A percentile compares a stretch with the other conserved stretches of the same genome.
Evolutionary conservation across 2,888 invertebrate species (phyloP).

Genomic region (Carpatolechia fugitivella): DNA sequence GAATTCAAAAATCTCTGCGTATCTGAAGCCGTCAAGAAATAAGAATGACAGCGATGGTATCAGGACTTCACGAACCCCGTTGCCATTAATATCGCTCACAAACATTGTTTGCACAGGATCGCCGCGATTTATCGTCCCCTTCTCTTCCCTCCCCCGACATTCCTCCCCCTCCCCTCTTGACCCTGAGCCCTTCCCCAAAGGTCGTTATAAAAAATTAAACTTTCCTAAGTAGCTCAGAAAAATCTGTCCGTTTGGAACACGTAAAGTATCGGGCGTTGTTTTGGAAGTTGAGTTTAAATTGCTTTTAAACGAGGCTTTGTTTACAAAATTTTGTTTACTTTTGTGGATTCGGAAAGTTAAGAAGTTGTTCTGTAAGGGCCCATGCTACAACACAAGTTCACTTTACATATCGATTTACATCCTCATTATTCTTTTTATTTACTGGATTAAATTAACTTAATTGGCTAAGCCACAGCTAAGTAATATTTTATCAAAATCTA

Average conservation of each 20-base stretch:
- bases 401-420: too few relatives aligned
- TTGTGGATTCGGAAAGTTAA: not conserved
- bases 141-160: constrained; percentile 9
- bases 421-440: too few relatives aligned
- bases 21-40: constrained; percentile 53
- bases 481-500: too few relatives aligned
- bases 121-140: constrained; percentile 57
- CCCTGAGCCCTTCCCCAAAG: constrained; percentile 16
- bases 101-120: constrained; percentile 69
- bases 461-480: too few relatives aligned
- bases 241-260: not conserved
- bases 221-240: constrained; percentile 10
- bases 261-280: not conserved
- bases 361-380: not conserved
- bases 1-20: constrained; percentile 31
- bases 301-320: not conserved
- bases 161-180: constrained; percentile 20
- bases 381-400: not conserved
- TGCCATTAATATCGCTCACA: constrained; percentile 69
- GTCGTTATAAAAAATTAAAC: constrained; percentile 13
- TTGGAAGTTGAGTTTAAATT: not conserved
- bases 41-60: constrained; percentile 59
- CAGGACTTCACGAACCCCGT: constrained; percentile 33
- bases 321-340: not conserved
- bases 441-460: too few relatives aligned